Conservation (phyloP, 2,888 invertebrate genomes). For the Chelonus formosanus region DNA sequence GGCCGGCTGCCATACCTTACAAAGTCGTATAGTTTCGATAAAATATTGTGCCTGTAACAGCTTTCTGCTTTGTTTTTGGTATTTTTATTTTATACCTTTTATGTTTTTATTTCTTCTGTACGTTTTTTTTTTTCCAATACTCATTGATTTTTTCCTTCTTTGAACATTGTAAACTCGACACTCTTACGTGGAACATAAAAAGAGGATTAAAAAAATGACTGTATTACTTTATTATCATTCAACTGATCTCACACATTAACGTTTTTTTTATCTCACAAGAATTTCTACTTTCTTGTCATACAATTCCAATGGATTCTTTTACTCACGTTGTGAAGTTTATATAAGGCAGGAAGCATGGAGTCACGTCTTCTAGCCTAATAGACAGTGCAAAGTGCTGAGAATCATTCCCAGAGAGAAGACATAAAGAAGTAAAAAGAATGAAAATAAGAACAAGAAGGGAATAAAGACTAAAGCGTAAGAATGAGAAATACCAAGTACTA, state of each 20-base stretch:
- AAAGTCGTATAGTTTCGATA: constrained; percentile 45
- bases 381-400: constrained; percentile 25
- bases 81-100: constrained; percentile 2
- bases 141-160: background rate
- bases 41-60: constrained; percentile 15
- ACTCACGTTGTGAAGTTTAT: constrained; percentile 24
- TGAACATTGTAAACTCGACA: background rate
- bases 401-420: constrained; percentile 11
- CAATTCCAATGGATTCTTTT: constrained; percentile 18
- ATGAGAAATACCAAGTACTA: constrained; percentile 34
- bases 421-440: constrained; percentile 16
- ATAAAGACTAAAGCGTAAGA: background rate
- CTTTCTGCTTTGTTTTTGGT: constrained; percentile 1
- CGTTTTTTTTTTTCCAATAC: constrained; percentile 2
- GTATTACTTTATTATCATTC: too few species aligned
- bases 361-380: constrained; percentile 29
- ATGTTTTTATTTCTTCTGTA: background rate
- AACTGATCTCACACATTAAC: background rate
- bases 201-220: too few species aligned
- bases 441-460: constrained; percentile 1
- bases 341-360: constrained; percentile 22
- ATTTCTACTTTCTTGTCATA: constrained; percentile 5
- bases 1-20: constrained; percentile 40
- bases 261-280: constrained; percentile 5
- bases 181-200: background rate